Evolutionary conservation across 2,113 vertebrate species (phyloP).

Genomic region (Psettodes erumei): DNA sequence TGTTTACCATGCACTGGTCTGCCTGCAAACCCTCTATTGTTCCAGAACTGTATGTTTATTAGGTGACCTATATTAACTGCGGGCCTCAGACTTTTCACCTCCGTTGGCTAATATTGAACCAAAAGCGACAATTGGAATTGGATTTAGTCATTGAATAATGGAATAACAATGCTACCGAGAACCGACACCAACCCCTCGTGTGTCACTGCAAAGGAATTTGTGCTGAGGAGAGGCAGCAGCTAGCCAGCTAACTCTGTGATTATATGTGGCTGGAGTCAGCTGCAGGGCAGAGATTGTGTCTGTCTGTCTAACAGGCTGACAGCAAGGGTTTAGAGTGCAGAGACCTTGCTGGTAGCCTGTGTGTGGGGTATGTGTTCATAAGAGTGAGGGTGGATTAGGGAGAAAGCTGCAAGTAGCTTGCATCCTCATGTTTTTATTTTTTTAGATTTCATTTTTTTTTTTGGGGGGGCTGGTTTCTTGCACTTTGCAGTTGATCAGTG

Average conservation of each 20-base stretch:
- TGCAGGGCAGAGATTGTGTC: constrained; percentile 71
- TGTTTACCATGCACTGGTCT: constrained; percentile 36
- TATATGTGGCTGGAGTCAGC: constrained; percentile 70
- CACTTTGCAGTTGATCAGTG: constrained; percentile 34
- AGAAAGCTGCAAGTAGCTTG: constrained; percentile 33
- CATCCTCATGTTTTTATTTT: constrained; percentile 51
- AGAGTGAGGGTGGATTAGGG: constrained; percentile 42
- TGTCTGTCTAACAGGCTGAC: constrained; percentile 64
- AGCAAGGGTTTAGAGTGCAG: constrained; percentile 60
- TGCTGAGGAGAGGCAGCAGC: constrained; percentile 49
- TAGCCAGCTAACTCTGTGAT: constrained; percentile 54
- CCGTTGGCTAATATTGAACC: not conserved
- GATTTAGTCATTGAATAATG: constrained; percentile 23
- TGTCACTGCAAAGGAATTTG: constrained; percentile 70
- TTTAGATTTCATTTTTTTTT: constrained; percentile 46
- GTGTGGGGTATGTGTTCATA: constrained; percentile 41
- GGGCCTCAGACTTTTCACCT: constrained; percentile 34
- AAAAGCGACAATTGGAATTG: not conserved
- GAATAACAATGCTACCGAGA: constrained; percentile 19
- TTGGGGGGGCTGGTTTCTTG: not conserved
- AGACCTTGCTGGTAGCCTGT: constrained; percentile 45
- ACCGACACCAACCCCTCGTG: constrained; percentile 24
- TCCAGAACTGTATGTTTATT: constrained; percentile 37
- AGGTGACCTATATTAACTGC: constrained; percentile 57
- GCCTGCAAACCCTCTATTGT: constrained; percentile 16